Percentiles rank a stretch among this genome's conserved stretches.
phyloP scores from a whole-genome alignment of 2,113 vertebrate genomes.

The Hippocampus barbouri region DNA sequence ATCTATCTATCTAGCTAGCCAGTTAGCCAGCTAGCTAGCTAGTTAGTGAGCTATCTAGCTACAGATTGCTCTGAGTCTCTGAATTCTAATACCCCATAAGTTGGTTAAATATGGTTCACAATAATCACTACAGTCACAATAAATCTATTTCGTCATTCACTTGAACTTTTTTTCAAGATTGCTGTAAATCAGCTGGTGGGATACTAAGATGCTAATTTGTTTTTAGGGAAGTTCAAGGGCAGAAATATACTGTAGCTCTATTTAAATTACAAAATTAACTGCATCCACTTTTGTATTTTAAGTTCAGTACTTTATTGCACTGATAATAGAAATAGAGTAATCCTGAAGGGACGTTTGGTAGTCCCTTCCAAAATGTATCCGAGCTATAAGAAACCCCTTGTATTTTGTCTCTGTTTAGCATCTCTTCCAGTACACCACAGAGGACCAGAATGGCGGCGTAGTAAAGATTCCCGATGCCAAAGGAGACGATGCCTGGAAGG shows the following conservation, averaged over 20 bases:
- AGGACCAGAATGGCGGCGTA: conserved; percentile 87
- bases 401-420: conserved; percentile 72
- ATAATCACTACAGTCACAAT: not conserved
- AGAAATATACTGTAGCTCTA: not conserved
- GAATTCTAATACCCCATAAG: too few species aligned
- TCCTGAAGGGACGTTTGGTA: not conserved
- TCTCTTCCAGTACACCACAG: conserved; percentile 94
- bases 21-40: too few species aligned
- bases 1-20: too few species aligned
- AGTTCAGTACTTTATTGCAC: not conserved
- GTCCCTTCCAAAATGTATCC: not conserved
- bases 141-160: not conserved
- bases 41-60: too few species aligned
- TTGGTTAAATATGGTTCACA: too few species aligned
- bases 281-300: too few species aligned
- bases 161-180: not conserved
- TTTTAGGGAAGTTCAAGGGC: not conserved
- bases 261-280: too few species aligned
- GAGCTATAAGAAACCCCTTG: not conserved
- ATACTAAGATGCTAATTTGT: not conserved
- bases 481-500: conserved; percentile 97
- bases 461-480: conserved; percentile 96
- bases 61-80: too few species aligned
- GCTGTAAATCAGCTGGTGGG: not conserved
- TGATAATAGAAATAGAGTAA: not conserved